A percentile compares a stretch with the other conserved stretches of the same genome.
Evolutionary conservation across 2,797 vertebrate species (phyloP).

Genomic region (Lepilemur ruficaudatus): DNA sequence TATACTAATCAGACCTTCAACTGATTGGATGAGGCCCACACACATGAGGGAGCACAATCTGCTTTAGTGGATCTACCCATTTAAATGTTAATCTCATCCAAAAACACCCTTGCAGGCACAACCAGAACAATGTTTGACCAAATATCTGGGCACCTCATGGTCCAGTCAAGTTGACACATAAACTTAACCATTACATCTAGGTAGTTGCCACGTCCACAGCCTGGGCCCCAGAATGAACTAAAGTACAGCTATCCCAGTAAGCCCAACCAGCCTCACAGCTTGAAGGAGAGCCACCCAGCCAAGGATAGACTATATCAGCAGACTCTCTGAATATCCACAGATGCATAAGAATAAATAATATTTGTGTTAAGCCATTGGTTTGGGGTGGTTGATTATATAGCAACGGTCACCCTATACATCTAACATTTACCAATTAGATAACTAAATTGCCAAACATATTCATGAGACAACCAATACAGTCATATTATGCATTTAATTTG

Average conservation of each 20-base stretch:
- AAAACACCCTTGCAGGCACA: not conserved
- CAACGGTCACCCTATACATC: not conserved
- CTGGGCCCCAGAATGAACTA: not conserved
- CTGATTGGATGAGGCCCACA: not conserved
- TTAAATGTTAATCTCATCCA: not conserved
- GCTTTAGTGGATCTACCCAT: not conserved
- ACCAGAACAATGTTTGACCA: not conserved
- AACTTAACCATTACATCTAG: not conserved
- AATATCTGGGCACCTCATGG: not conserved
- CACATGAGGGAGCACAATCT: not conserved
- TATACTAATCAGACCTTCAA: not conserved
- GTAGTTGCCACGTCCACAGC: not conserved
- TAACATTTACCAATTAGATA: not conserved
- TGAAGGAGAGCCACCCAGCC: not conserved
- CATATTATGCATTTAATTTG: not conserved
- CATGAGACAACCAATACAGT: not conserved
- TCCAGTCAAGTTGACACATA: not conserved
- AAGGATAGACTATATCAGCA: not conserved
- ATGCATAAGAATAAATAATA: not conserved
- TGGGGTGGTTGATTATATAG: not conserved
- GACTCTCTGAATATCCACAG: not conserved
- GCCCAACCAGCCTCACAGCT: not conserved
- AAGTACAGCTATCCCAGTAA: not conserved
- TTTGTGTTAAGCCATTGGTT: not conserved
- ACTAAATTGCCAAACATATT: not conserved